Percentiles rank a stretch among this genome's conserved stretches.
These are phyloP conservation scores for Monodelphis domestica DNA, from an alignment of 2,797 vertebrate genomes.

Conservation along the genomic window DNA sequence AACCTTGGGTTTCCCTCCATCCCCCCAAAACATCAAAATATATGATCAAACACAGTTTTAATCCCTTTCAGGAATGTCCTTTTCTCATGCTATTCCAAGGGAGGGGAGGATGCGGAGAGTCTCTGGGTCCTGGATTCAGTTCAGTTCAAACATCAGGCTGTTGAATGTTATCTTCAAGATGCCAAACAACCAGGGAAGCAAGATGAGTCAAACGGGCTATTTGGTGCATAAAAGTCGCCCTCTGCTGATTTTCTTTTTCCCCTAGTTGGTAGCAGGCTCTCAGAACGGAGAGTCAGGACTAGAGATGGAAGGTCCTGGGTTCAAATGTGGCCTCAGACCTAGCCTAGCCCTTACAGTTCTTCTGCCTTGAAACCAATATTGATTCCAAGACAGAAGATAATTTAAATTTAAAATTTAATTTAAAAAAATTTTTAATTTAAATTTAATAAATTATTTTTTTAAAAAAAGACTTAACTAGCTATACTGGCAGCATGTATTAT, in stretches of 20 bases:
- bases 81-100: not conserved
- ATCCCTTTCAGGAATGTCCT: not conserved
- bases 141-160: slow-evolving; percentile 19
- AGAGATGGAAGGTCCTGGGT: too few relatives aligned
- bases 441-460: too few relatives aligned
- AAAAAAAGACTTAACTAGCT: not conserved
- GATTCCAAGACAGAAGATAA: too few relatives aligned
- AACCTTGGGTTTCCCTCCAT: slow-evolving; percentile 33
- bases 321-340: too few relatives aligned
- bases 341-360: too few relatives aligned
- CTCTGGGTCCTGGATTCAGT: not conserved
- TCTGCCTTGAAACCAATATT: too few relatives aligned
- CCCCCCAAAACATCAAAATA: not conserved
- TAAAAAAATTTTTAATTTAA: too few relatives aligned
- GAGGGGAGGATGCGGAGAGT: not conserved
- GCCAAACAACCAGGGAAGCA: not conserved
- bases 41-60: slow-evolving; percentile 13
- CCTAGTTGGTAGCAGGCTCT: too few relatives aligned
- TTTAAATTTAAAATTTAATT: too few relatives aligned
- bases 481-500: not conserved
- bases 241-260: not conserved
- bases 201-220: not conserved
- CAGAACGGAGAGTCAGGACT: too few relatives aligned
- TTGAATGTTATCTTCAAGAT: slow-evolving; percentile 10
- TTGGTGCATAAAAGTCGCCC: not conserved